These are phyloP conservation scores for Cosmopolites sordidus DNA, from an alignment of 2,888 invertebrate genomes.

Conservation along the genomic window DNA sequence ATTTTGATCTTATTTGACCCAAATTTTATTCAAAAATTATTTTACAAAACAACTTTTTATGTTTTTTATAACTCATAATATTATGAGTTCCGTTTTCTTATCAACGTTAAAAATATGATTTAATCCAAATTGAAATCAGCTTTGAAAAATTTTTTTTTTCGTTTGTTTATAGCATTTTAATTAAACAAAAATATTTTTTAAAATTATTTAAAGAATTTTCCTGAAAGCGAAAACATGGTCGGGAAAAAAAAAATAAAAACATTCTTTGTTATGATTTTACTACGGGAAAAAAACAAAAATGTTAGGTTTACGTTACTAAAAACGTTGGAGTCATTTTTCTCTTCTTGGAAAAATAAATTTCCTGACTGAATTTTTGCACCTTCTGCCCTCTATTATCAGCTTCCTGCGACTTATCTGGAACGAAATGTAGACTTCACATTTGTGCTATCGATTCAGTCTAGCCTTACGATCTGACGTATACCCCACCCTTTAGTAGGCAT, in stretches of 20 bases:
- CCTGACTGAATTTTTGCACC: conserved; percentile 2
- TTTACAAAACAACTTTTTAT: too few relatives aligned
- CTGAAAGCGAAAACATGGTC: conserved; percentile 4
- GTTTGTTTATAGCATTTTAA: too few relatives aligned
- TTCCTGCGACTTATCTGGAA: conserved; percentile 9
- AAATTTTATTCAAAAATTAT: too few relatives aligned
- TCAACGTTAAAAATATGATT: too few relatives aligned
- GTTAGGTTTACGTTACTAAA: not conserved
- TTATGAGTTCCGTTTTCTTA: too few relatives aligned
- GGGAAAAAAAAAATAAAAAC: conserved; percentile 1
- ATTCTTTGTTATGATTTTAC: not conserved
- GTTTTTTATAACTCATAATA: too few relatives aligned
- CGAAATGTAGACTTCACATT: conserved; percentile 20
- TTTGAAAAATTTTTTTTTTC: too few relatives aligned
- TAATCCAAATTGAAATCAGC: too few relatives aligned
- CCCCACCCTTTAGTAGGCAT: conserved; percentile 25
- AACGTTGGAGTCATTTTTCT: not conserved
- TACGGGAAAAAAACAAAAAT: not conserved
- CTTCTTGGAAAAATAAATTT: conserved; percentile 1
- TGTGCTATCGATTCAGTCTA: conserved; percentile 25
- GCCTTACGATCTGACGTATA: conserved; percentile 23
- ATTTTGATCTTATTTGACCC: too few relatives aligned
- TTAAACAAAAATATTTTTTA: not conserved
- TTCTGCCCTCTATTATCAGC: conserved; percentile 21
- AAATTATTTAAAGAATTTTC: not conserved